Evolutionary conservation across 2,113 vertebrate genomes (phyloP).

Genomic region (Rhabdornis inornatus): DNA sequence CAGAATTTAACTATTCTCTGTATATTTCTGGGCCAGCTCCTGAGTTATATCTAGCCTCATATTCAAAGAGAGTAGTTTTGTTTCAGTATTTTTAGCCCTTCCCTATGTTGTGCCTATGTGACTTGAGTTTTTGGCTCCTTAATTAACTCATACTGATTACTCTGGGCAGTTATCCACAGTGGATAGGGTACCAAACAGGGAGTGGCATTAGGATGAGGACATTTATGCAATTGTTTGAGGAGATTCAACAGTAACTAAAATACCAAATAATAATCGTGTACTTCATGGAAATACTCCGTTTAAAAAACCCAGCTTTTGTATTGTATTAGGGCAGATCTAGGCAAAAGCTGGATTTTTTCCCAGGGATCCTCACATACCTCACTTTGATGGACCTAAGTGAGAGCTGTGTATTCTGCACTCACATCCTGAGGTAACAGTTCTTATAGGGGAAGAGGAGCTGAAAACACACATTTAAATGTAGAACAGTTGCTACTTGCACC

Average conservation of each 20-base stretch:
- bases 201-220: not conserved
- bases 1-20: not conserved
- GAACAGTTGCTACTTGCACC: not conserved
- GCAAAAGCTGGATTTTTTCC: not conserved
- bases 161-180: not conserved
- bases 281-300: not conserved
- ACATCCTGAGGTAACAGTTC: not conserved
- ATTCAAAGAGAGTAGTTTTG: not conserved
- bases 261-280: not conserved
- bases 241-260: not conserved
- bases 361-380: not conserved
- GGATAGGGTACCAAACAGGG: not conserved
- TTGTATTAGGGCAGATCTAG: not conserved
- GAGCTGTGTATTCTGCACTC: not conserved
- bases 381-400: not conserved
- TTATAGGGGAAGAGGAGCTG: not conserved
- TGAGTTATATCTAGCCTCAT: not conserved
- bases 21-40: not conserved
- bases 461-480: not conserved
- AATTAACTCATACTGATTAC: not conserved
- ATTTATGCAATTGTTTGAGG: not conserved
- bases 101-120: not conserved
- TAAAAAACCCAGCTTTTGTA: fast-evolving
- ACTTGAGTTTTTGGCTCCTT: not conserved
- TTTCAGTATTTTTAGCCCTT: not conserved